A percentile compares a stretch with the other conserved stretches of the same genome.
phyloP scores from a whole-genome alignment of 2,888 invertebrate species.

The Drosophila parthenogenetica region DNA sequence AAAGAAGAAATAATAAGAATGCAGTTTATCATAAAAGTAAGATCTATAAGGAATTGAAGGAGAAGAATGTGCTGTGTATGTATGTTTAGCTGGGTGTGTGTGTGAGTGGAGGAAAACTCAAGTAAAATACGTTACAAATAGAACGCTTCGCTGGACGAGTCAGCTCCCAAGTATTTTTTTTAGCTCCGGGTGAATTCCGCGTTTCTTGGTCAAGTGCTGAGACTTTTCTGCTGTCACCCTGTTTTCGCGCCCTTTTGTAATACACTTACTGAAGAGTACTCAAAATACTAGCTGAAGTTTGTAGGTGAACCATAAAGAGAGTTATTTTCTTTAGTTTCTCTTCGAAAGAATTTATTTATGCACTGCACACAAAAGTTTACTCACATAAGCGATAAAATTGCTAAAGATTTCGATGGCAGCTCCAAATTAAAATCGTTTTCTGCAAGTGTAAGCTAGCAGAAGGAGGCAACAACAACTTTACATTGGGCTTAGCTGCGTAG shows the following conservation, averaged over 20 bases:
- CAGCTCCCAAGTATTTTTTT: conserved; percentile 15
- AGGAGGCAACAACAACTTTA: too few species aligned
- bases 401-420: too few species aligned
- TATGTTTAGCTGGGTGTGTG: conserved; percentile 7
- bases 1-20: conserved; percentile 50
- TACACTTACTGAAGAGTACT: conserved; percentile 25
- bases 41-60: conserved; percentile 48
- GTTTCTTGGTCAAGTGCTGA: conserved; percentile 69
- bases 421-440: too few species aligned
- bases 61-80: conserved; percentile 18
- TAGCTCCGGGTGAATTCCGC: conserved; percentile 9
- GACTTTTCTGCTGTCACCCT: conserved; percentile 60
- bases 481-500: too few species aligned
- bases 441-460: too few species aligned
- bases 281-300: background rate
- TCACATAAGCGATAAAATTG: too few species aligned
- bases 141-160: conserved; percentile 64
- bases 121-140: conserved; percentile 74
- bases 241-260: conserved; percentile 53
- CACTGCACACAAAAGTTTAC: too few species aligned
- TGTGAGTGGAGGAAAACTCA: conserved; percentile 2
- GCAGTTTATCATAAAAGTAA: conserved; percentile 54
- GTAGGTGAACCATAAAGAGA: background rate
- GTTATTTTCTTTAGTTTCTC: background rate
- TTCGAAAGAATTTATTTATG: too few species aligned